Evolutionary conservation across 2,888 invertebrate species (phyloP), one percentile per base, ranked within the genome.

Genomic region (Volucella bombylans): DNA sequence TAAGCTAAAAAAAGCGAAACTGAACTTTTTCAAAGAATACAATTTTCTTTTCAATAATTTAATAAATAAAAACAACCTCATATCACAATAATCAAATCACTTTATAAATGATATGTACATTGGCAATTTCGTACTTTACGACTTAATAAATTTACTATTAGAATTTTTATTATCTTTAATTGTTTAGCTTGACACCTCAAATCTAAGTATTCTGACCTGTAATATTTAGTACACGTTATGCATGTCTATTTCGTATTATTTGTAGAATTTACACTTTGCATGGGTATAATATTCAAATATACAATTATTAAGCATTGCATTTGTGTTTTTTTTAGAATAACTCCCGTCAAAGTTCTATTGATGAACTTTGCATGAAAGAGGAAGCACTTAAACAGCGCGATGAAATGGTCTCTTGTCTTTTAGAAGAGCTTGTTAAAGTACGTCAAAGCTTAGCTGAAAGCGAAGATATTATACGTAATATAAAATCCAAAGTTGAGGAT

Each of bases 381-480:
- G 95, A 95, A 89, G 94, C 95, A 57, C 91, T 96, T 31, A 93
- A 94, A 86, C 95, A 95, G 89, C 95, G 96, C 89, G 96, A 96
- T 89, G 97, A 98, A 89, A 94, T 99, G 93, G 96, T 99, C 67
- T 96, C 97, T 86, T 97, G 98, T 88, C 93, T 99, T 71, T 97
- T 99, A 90, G 96, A 98, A 87, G 98, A 99, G 91, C 93, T 99
- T 87, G 97, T 99, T 9, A 95, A 98, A 88, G 97, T 98, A 2
- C 93, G 98, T 68, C 94, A 98, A 45, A 94, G 97, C 88, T 97
- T 98, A 87, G 98, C 98, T 0, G 98, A 99, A 91, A 95, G 96
- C 80, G 97, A 97, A 89, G 97, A 97, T 54, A 94, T 95, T 31
- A 97, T 98, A 89, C 94, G 98, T 39, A 98, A 98, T 89, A 94